phyloP scores from a whole-genome alignment of 53 echinoderm and acorn worm species.

The Holothuria leucospilota region DNA sequence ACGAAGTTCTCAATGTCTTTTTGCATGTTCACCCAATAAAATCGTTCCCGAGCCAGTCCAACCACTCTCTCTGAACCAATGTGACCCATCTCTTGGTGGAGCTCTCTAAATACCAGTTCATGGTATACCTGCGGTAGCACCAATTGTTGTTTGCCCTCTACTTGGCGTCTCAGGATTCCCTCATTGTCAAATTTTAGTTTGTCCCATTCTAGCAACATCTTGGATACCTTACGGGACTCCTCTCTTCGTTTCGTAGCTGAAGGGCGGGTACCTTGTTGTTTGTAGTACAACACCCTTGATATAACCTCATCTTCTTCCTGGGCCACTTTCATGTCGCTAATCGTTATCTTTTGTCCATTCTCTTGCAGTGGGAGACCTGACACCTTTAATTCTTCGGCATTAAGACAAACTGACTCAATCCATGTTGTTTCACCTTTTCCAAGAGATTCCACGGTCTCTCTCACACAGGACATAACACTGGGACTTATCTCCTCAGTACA shows the following conservation, averaged over 20 bases:
- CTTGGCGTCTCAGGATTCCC: background rate
- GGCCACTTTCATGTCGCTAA: background rate
- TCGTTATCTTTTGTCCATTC: background rate
- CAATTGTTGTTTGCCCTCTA: background rate
- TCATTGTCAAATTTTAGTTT: background rate
- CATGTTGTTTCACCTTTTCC: background rate
- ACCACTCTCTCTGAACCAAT: constrained; percentile 38
- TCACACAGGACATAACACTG: no score
- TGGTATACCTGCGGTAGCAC: constrained; percentile 19
- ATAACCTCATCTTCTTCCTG: constrained; percentile 36
- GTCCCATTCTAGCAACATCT: background rate
- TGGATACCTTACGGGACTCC: background rate
- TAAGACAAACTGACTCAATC: background rate
- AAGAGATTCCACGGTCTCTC: no score
- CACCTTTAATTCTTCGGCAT: background rate
- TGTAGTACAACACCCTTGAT: constrained; percentile 12
- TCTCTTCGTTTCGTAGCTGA: no score
- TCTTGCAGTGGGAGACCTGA: background rate
- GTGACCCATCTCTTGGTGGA: constrained; percentile 62
- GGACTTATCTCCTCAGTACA: constrained; percentile 38
- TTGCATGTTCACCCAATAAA: constrained; percentile 19
- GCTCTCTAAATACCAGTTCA: background rate
- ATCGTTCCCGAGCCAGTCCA: constrained; percentile 36
- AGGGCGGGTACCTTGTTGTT: background rate
- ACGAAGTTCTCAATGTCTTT: constrained; percentile 38